Conservation (phyloP, 2,113 vertebrate genomes). For the Microcebus griseorufus region DNA sequence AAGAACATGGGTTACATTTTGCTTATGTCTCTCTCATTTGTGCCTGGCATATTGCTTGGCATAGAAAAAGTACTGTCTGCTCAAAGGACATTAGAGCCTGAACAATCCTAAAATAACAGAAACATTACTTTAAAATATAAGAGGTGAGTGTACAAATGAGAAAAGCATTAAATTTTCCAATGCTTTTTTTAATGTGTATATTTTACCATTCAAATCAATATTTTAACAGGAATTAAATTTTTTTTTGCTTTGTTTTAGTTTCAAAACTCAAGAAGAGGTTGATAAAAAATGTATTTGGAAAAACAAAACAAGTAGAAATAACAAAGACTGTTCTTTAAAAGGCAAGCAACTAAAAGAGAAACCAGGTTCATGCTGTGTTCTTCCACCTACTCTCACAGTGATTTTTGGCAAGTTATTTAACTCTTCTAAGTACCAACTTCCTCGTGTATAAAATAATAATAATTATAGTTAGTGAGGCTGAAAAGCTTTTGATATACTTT, state of each 20-base stretch:
- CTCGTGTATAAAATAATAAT: neutral
- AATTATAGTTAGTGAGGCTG: neutral
- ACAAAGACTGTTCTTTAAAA: neutral
- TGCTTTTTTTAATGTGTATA: neutral
- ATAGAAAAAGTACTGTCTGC: neutral
- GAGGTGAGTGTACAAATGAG: neutral
- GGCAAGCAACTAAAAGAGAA: neutral
- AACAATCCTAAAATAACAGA: neutral
- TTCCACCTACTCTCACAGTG: neutral
- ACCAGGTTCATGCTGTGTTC: neutral
- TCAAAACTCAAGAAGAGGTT: neutral
- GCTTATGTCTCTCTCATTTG: neutral
- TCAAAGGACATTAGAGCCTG: no score
- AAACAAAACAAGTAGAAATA: neutral
- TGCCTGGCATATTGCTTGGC: neutral
- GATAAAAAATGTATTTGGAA: neutral
- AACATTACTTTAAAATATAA: neutral
- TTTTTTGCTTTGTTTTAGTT: slow-evolving; percentile 7
- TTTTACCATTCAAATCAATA: neutral
- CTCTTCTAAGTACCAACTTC: neutral
- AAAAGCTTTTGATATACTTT: neutral
- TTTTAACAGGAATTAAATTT: neutral
- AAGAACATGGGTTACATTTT: neutral
- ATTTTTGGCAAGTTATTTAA: neutral
- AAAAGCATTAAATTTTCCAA: neutral